Conservation (phyloP, 2,797 vertebrate genomes). For the Dendrocincla fuliginosa region DNA sequence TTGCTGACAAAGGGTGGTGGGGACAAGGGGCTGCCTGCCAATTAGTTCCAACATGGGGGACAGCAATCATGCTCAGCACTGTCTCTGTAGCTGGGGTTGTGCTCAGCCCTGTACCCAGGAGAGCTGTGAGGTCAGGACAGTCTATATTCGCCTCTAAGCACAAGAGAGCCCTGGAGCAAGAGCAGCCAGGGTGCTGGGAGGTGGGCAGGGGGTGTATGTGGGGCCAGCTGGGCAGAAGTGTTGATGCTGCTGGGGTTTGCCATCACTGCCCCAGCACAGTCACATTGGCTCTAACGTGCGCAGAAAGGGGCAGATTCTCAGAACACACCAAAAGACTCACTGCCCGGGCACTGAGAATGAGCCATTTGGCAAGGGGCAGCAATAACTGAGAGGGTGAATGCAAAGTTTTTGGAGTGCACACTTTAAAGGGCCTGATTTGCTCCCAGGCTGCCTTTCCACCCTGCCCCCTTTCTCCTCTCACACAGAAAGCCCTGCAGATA, state of each 20-base stretch:
- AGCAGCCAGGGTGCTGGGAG: rapidly evolving
- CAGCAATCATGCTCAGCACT: not conserved
- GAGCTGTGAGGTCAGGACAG: not conserved
- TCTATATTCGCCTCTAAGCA: not conserved
- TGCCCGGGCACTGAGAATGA: not conserved
- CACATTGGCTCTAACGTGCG: not conserved
- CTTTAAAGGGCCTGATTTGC: not conserved
- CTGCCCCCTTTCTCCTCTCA: not conserved
- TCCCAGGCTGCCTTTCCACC: not conserved
- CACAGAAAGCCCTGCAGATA: not conserved
- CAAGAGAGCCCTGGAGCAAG: not conserved
- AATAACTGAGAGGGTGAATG: not conserved
- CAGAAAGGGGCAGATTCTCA: not conserved
- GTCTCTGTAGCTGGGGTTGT: not conserved
- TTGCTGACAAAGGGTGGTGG: not conserved
- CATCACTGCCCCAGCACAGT: not conserved
- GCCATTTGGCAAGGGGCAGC: not conserved
- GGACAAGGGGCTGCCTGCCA: not conserved
- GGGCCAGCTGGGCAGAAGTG: not conserved
- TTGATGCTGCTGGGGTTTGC: not conserved
- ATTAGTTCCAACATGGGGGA: rapidly evolving
- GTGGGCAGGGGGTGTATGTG: not conserved
- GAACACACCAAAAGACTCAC: not conserved
- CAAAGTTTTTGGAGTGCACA: not conserved
- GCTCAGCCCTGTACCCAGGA: not conserved